A percentile compares a stretch with the other conserved stretches of the same genome.
Evolutionary conservation across 2,797 vertebrate genomes (phyloP).

Genomic region (Sebastes kiyomatsui): DNA sequence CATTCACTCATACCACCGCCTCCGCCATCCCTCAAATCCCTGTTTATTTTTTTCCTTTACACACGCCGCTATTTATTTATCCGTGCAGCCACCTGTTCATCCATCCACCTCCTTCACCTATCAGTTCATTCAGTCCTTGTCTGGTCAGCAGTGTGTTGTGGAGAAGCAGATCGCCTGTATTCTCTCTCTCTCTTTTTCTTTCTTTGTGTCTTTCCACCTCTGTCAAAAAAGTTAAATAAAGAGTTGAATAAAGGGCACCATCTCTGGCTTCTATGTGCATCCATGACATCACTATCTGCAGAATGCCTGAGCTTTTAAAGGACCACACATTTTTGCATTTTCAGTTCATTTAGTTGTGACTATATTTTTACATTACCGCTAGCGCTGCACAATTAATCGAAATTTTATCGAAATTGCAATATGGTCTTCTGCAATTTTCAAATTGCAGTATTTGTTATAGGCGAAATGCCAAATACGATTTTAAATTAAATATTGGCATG

Average conservation of each 20-base stretch:
- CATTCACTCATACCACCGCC: constrained; percentile 36
- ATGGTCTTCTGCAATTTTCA: too few species aligned
- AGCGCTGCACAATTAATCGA: too few species aligned
- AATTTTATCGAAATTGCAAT: too few species aligned
- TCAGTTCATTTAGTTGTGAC: constrained; percentile 9
- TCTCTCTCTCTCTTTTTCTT: constrained; percentile 25
- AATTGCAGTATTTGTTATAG: too few species aligned
- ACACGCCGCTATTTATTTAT: constrained; percentile 20
- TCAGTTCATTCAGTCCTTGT: constrained; percentile 31
- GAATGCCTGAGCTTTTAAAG: constrained; percentile 28
- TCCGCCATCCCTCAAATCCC: constrained; percentile 31
- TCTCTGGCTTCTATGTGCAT: constrained; percentile 77
- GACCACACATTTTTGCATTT: constrained; percentile 15
- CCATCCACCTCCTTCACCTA: background rate
- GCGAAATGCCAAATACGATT: too few species aligned
- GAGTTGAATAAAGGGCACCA: constrained; percentile 73
- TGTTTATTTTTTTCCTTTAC: background rate
- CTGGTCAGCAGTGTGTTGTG: constrained; percentile 42
- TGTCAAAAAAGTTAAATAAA: constrained; percentile 77
- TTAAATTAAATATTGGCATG: too few species aligned
- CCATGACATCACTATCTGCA: constrained; percentile 43
- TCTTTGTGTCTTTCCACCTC: constrained; percentile 44
- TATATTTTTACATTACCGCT: background rate
- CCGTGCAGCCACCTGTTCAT: constrained; percentile 14
- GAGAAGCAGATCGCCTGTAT: constrained; percentile 56